Conservation (phyloP, 1,140 invertebrate genomes). For the Pinna nobilis region DNA sequence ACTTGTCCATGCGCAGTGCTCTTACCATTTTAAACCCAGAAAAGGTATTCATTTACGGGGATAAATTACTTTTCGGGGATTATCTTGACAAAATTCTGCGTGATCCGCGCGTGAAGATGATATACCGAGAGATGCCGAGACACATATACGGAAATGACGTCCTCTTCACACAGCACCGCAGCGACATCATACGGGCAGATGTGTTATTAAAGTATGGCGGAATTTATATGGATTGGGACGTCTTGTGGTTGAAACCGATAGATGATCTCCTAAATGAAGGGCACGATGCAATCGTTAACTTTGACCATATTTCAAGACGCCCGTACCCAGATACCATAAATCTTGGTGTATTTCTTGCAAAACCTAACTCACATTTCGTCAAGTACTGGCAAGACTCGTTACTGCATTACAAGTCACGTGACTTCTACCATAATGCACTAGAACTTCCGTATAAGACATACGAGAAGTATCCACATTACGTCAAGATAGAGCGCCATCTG, state of each 20-base stretch:
- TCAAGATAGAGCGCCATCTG: conserved; percentile 53
- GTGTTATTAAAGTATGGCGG: conserved; percentile 67
- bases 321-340: conserved; percentile 62
- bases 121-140: conserved; percentile 54
- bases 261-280: conserved; percentile 50
- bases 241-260: conserved; percentile 57
- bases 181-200: conserved; percentile 65
- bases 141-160: conserved; percentile 56
- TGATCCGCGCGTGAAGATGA: conserved; percentile 47
- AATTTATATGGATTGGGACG: conserved; percentile 69
- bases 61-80: conserved; percentile 48
- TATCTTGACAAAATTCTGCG: conserved; percentile 54
- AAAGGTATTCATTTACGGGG: conserved; percentile 60
- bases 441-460: conserved; percentile 64
- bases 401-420: conserved; percentile 52
- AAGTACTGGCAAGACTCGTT: conserved; percentile 56
- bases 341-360: conserved; percentile 64
- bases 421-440: conserved; percentile 64
- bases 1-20: conserved; percentile 62
- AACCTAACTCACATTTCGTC: conserved; percentile 59
- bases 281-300: conserved; percentile 57
- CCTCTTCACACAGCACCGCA: conserved; percentile 59
- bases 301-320: conserved; percentile 56
- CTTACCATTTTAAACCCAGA: conserved; percentile 59
- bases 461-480: conserved; percentile 57